Evolutionary conservation across 2,888 invertebrate genomes (phyloP).

Genomic region (Drosophila merina): DNA sequence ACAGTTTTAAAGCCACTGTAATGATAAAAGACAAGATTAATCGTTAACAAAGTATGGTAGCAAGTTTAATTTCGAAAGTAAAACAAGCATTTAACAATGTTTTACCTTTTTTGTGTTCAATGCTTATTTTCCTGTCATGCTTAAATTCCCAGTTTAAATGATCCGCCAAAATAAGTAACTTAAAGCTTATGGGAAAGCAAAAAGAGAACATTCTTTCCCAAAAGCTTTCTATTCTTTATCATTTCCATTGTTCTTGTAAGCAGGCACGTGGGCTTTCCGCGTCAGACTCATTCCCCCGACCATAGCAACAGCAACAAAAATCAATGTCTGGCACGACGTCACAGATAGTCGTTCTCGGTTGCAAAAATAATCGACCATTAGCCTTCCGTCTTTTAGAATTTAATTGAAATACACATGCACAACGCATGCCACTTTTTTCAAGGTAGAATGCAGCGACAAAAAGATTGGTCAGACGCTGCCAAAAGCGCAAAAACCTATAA

Average conservation of each 20-base stretch:
- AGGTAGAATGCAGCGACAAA: background rate
- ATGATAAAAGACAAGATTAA: too few relatives aligned
- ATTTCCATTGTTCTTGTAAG: background rate
- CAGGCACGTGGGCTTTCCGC: constrained; percentile 1
- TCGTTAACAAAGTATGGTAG: too few relatives aligned
- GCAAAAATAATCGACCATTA: background rate
- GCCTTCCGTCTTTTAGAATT: background rate
- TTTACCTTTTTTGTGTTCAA: too few relatives aligned
- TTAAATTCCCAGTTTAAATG: background rate
- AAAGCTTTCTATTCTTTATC: background rate
- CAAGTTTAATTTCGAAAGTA: too few relatives aligned
- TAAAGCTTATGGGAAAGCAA: background rate
- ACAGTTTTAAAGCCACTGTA: too few relatives aligned
- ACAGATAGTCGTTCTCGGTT: background rate
- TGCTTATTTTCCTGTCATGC: too few relatives aligned
- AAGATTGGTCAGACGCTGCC: background rate
- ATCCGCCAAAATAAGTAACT: background rate
- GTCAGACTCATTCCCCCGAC: background rate
- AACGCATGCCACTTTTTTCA: background rate
- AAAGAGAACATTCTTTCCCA: background rate
- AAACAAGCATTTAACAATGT: too few relatives aligned
- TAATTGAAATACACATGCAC: background rate
- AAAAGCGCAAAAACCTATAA: constrained; percentile 1
- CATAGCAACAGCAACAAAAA: constrained; percentile 2
- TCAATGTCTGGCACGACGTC: constrained; percentile 1